Evolutionary conservation across 2,113 vertebrate genomes (phyloP), one percentile per base, ranked within the genome.

Genomic region (Dipodomys ordii): DNA sequence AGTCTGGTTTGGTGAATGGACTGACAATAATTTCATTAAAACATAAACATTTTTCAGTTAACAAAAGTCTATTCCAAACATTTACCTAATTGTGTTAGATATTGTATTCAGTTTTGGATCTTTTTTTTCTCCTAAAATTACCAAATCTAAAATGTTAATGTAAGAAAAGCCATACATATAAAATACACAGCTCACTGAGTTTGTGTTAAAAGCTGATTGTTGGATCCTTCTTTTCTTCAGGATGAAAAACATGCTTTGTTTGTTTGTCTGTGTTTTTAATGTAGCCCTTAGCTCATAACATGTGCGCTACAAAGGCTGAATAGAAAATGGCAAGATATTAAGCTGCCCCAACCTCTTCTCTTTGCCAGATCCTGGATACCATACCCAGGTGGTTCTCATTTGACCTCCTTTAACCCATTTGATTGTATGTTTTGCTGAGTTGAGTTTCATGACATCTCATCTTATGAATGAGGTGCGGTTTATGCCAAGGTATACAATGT

Each of bases 381-480:
- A 67, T 2, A 35, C 25, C 27, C 69, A 16, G 25, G 22, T 96
- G 8, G 18, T 94, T 83, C 53, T 2, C 32, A 10, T 92, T 89
- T 81, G 80, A 0, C 0, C 28, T 92, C 6, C 35, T 90, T 83
- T 95, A 83, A 87, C 81, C 64, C 7, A 39, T 0, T 73, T 94
- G 74, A 95, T 95, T 95, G 94, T 80, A 10, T 71, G 16, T 57
- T 87, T 62, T 81, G 69, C 88, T 85, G 44, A 95, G 30, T 78
- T 88, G 88, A 83, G 77, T 91, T 78, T 85, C 68, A 80, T 84
- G 67, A 35, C 35, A 96, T 90, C 35, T 83, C 62, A 27, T 62
- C 46, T 35, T 88, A 35, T 86, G 87, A 94, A 91, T 87, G 60
- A 35, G 39, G 65, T 72, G 78, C 74, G 22, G 60, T 95, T 60